phyloP scores from a whole-genome alignment of 2,888 invertebrate genomes.

The Beris morrisii region DNA sequence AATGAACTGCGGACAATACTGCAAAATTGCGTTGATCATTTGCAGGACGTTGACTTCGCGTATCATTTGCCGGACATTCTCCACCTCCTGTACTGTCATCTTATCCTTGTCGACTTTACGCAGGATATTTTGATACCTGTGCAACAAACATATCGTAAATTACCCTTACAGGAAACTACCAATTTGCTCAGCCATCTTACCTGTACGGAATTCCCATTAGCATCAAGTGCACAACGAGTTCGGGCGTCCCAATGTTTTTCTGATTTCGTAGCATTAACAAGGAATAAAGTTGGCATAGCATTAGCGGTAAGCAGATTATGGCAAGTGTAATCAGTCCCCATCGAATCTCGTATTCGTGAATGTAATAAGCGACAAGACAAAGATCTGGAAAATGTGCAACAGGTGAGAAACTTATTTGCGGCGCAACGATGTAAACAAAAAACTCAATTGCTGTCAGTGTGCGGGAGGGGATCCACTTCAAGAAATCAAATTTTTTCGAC shows the following conservation, averaged over 20 bases:
- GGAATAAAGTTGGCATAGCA: conserved; percentile 40
- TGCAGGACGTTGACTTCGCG: conserved; percentile 39
- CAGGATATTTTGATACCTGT: conserved; percentile 39
- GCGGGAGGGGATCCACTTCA: no score
- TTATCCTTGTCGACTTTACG: conserved; percentile 38
- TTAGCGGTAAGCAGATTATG: conserved; percentile 39
- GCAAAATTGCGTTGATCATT: conserved; percentile 39
- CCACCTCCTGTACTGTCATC: conserved; percentile 37
- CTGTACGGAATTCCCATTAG: conserved; percentile 39
- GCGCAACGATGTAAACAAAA: conserved; percentile 36
- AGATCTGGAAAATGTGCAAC: conserved; percentile 37
- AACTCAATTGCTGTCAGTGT: background rate
- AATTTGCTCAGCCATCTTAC: conserved; percentile 13
- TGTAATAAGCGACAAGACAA: conserved; percentile 39
- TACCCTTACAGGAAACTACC: background rate
- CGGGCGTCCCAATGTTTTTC: conserved; percentile 32
- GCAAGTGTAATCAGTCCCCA: conserved; percentile 39
- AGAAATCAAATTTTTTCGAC: background rate
- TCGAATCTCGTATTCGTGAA: conserved; percentile 38
- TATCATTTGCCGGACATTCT: conserved; percentile 36
- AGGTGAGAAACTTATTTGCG: conserved; percentile 16
- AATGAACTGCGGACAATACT: conserved; percentile 41
- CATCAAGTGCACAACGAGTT: conserved; percentile 37
- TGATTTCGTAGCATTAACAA: conserved; percentile 38
- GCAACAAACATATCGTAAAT: background rate